A percentile compares a stretch with the other conserved stretches of the same genome.
Conservation (phyloP, 2,113 vertebrate species). For the Paraplagusia blochii region DNA sequence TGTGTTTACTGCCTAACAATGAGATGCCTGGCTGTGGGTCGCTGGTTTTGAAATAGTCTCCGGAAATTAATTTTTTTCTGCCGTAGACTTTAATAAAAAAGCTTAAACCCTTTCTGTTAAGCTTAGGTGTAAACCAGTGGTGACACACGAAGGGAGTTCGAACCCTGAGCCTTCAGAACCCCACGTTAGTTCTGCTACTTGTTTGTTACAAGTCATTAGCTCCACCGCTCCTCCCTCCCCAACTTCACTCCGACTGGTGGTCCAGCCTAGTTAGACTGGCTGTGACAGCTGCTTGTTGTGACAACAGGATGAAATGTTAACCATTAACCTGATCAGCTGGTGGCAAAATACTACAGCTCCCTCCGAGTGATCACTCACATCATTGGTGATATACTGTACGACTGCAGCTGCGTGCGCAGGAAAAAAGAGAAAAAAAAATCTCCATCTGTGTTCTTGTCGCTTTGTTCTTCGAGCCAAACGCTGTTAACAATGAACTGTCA, state of each 20-base stretch:
- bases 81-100: too few species aligned
- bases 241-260: slow-evolving; percentile 5
- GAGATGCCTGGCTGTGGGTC: background rate
- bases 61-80: background rate
- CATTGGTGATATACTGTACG: slow-evolving; percentile 15
- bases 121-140: background rate
- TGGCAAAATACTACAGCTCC: slow-evolving; percentile 22
- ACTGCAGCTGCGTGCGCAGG: background rate
- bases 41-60: background rate
- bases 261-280: slow-evolving; percentile 7
- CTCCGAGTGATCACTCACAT: slow-evolving; percentile 33
- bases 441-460: slow-evolving; percentile 4
- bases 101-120: background rate
- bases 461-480: slow-evolving; percentile 10
- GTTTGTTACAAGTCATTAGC: too few species aligned
- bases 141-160: background rate
- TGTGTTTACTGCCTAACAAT: background rate
- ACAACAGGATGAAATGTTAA: slow-evolving; percentile 46
- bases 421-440: background rate
- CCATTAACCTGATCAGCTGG: slow-evolving; percentile 44
- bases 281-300: slow-evolving; percentile 24
- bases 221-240: background rate
- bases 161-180: too few species aligned
- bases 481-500: slow-evolving; percentile 18
- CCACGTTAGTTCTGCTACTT: too few species aligned